These are phyloP conservation scores for Glaucomys volans DNA, from an alignment of 2,113 vertebrate genomes.

Conservation along the genomic window DNA sequence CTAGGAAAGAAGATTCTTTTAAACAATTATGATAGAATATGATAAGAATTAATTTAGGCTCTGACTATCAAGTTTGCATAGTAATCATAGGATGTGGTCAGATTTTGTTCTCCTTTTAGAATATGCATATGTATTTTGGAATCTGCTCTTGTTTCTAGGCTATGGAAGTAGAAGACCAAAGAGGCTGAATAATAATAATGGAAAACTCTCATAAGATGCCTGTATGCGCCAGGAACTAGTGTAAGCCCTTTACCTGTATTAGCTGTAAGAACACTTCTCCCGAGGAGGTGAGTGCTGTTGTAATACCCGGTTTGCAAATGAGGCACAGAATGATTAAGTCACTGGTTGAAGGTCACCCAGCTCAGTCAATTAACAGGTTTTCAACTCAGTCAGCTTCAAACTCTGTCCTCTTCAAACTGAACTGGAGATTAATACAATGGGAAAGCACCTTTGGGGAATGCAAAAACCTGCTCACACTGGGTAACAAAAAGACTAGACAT, in stretches of 20 bases:
- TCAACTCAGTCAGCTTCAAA: not conserved
- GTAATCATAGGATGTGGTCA: not conserved
- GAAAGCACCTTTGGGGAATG: not conserved
- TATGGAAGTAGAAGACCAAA: not conserved
- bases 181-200: not conserved
- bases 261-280: not conserved
- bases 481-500: not conserved
- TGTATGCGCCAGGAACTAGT: not conserved
- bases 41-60: not conserved
- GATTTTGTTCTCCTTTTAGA: slow-evolving; percentile 1
- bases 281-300: not conserved
- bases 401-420: not conserved
- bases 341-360: not conserved
- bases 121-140: not conserved
- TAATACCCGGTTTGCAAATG: not conserved
- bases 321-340: not conserved
- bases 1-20: not conserved
- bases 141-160: not conserved
- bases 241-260: not conserved
- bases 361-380: not conserved
- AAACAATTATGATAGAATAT: not conserved
- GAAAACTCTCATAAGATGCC: not conserved
- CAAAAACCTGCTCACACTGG: not conserved
- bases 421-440: not conserved
- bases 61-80: not conserved